Evolutionary conservation across 2,888 invertebrate genomes (phyloP).

Genomic region (Toxonevra muliebris): DNA sequence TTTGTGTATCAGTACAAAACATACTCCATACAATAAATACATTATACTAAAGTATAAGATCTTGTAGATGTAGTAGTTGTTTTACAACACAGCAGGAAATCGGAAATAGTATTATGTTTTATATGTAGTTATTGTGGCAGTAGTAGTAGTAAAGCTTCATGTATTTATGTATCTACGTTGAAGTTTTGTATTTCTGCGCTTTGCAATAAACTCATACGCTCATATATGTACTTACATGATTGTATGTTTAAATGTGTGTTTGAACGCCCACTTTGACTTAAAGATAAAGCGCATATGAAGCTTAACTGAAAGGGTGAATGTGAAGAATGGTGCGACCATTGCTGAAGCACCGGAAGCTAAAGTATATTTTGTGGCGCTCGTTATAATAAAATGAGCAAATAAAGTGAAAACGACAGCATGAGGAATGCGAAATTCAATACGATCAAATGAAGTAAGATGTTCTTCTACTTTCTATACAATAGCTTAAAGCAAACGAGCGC

Average conservation of each 20-base stretch:
- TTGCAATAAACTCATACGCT: background rate
- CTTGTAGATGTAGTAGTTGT: background rate
- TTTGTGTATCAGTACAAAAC: background rate
- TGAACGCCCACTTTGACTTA: background rate
- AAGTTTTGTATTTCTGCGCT: background rate
- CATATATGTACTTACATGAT: background rate
- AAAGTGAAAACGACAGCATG: constrained; percentile 29
- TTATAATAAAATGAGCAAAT: constrained; percentile 30
- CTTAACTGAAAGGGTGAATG: background rate
- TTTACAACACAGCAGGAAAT: background rate
- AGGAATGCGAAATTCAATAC: constrained; percentile 29
- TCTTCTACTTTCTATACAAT: background rate
- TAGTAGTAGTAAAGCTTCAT: background rate
- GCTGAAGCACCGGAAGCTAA: too few relatives aligned
- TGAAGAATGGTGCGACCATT: background rate
- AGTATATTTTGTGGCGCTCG: constrained; percentile 2
- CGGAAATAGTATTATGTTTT: constrained; percentile 7
- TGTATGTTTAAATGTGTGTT: background rate
- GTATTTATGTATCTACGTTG: background rate
- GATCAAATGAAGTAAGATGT: background rate
- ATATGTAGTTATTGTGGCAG: background rate
- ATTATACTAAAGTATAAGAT: background rate
- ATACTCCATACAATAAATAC: background rate
- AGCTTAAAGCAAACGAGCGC: background rate
- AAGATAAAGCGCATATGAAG: background rate